These are phyloP conservation scores for Thecocarcelia acutangulata DNA, from an alignment of 2,888 invertebrate species.

Conservation along the genomic window DNA sequence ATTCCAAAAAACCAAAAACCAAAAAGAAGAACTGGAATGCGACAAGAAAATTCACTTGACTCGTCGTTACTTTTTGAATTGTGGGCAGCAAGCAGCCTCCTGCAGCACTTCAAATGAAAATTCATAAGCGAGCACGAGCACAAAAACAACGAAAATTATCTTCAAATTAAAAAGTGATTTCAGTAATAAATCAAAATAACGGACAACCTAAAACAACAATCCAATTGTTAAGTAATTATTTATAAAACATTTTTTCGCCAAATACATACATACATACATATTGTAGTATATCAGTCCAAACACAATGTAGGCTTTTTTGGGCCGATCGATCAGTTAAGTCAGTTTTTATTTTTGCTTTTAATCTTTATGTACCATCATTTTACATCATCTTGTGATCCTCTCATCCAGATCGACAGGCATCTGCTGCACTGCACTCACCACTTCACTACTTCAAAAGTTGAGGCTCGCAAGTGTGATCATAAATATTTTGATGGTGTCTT, in stretches of 20 bases:
- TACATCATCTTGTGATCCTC: slow-evolving; percentile 31
- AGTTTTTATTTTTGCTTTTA: not conserved
- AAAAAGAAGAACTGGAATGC: slow-evolving; percentile 47
- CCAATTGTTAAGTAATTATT: slow-evolving; percentile 44
- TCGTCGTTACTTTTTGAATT: not conserved
- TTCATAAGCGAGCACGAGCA: no score
- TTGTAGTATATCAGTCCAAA: not conserved
- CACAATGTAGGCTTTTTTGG: slow-evolving; percentile 8
- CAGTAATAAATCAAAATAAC: slow-evolving; percentile 27
- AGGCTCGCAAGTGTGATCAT: slow-evolving; percentile 47
- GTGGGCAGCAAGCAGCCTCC: not conserved
- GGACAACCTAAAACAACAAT: not conserved
- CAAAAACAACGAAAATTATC: no score
- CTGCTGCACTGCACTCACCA: not conserved
- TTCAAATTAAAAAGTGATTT: no score
- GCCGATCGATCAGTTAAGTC: slow-evolving; percentile 2
- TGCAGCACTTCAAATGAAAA: no score
- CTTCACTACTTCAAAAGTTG: slow-evolving; percentile 3
- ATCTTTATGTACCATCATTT: slow-evolving; percentile 18
- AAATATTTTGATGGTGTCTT: slow-evolving; percentile 63
- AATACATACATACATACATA: not conserved
- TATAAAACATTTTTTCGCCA: slow-evolving; percentile 17
- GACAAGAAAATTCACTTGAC: slow-evolving; percentile 18
- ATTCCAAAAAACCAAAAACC: slow-evolving; percentile 19
- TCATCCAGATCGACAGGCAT: slow-evolving; percentile 31